Conservation (phyloP, 2,888 invertebrate species). For the Ectemnius lituratus region DNA sequence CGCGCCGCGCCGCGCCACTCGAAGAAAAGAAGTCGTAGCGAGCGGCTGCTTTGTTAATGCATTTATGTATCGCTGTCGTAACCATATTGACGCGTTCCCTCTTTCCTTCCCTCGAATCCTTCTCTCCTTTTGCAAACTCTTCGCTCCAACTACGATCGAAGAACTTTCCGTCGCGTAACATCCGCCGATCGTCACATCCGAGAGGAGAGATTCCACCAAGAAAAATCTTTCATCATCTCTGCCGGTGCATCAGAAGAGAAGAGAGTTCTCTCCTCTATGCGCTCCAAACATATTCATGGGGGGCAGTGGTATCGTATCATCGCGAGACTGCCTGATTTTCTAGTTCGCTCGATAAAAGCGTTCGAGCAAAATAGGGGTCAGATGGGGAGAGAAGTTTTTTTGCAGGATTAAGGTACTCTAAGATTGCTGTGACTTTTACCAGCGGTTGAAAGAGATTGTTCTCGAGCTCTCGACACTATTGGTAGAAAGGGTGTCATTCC, state of each 20-base stretch:
- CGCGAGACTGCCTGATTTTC: constrained; percentile 24
- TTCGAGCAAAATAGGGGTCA: too few relatives aligned
- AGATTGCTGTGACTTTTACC: too few relatives aligned
- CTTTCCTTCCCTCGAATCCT: constrained; percentile 9
- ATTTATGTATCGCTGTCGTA: constrained; percentile 72
- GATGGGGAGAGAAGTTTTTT: too few relatives aligned
- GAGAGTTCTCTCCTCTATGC: not conserved
- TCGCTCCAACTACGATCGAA: constrained; percentile 13
- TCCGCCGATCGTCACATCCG: not conserved
- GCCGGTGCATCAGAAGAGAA: too few relatives aligned
- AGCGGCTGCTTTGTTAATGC: constrained; percentile 62
- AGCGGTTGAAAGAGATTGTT: too few relatives aligned
- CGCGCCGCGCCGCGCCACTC: constrained; percentile 21
- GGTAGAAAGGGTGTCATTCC: not conserved
- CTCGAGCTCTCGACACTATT: not conserved
- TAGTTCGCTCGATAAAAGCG: constrained; percentile 27
- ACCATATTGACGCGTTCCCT: constrained; percentile 23
- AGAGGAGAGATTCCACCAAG: not conserved
- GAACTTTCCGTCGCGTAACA: constrained; percentile 14
- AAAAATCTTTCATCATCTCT: constrained; percentile 4
- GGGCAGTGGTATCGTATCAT: constrained; percentile 37
- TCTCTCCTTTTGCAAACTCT: constrained; percentile 2
- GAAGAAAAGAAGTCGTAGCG: constrained; percentile 32
- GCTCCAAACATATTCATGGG: constrained; percentile 28
- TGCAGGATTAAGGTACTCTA: too few relatives aligned